These are phyloP conservation scores for Nebria salina DNA, from an alignment of 2,888 invertebrate species.

Conservation along the genomic window DNA sequence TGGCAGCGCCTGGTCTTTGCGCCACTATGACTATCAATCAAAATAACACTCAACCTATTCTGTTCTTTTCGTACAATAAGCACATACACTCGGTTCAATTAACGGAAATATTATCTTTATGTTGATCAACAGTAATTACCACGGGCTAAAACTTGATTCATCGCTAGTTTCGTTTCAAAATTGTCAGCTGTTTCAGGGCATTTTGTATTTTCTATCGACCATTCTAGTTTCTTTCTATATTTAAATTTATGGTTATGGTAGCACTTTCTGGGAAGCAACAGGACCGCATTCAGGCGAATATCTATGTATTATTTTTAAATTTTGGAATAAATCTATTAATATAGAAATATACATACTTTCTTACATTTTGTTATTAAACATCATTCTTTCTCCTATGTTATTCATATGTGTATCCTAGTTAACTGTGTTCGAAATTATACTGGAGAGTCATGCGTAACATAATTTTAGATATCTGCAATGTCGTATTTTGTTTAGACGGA, in stretches of 20 bases:
- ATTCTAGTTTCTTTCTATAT: constrained; percentile 11
- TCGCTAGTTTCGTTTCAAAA: constrained; percentile 10
- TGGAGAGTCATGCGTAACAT: too few species aligned
- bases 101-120: neutral
- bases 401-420: too few species aligned
- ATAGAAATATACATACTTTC: too few species aligned
- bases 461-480: too few species aligned
- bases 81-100: constrained; percentile 3
- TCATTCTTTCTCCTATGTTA: too few species aligned
- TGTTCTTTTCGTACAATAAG: constrained; percentile 3
- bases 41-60: neutral
- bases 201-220: constrained; percentile 38
- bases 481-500: too few species aligned
- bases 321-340: too few species aligned
- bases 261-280: constrained; percentile 10
- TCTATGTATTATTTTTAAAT: too few species aligned
- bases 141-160: neutral
- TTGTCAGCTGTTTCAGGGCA: constrained; percentile 33
- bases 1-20: constrained; percentile 40
- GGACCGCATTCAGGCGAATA: too few species aligned
- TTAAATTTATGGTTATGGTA: constrained; percentile 29
- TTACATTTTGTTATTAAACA: too few species aligned
- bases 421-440: too few species aligned
- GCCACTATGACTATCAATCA: constrained; percentile 23
- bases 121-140: too few species aligned